Percentiles rank a stretch among this genome's conserved stretches.
These are phyloP conservation scores for Crepidodera aurea DNA, from an alignment of 2,888 invertebrate species.

Conservation along the genomic window DNA sequence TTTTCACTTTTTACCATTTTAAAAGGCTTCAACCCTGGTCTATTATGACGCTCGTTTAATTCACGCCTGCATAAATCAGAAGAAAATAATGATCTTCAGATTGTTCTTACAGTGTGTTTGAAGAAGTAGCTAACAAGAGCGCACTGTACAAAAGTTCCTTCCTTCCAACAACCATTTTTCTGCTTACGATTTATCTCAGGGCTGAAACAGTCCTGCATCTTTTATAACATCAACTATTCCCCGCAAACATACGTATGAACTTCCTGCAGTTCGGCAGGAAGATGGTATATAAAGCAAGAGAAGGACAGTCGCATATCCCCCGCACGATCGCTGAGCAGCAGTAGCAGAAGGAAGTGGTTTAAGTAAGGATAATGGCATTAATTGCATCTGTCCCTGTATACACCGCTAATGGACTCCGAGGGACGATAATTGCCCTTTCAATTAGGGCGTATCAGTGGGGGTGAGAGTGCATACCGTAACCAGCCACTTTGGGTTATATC, in stretches of 20 bases:
- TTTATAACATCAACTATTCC: too few relatives aligned
- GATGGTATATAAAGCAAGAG: not conserved
- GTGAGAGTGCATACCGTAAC: conserved; percentile 45
- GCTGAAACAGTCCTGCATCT: too few relatives aligned
- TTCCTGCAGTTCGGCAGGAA: conserved; percentile 7
- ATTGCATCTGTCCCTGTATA: conserved; percentile 46
- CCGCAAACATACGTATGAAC: not conserved
- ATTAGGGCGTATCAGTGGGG: conserved; percentile 53
- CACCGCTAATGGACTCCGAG: conserved; percentile 50
- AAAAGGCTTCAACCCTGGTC: too few relatives aligned
- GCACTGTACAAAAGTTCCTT: too few relatives aligned
- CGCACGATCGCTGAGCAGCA: not conserved
- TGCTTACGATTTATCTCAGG: too few relatives aligned
- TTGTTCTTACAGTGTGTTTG: too few relatives aligned
- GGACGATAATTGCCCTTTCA: conserved; percentile 54
- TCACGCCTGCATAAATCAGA: too few relatives aligned
- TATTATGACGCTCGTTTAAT: too few relatives aligned
- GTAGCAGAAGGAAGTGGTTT: conserved; percentile 37
- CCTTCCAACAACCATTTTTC: too few relatives aligned
- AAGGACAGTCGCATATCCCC: not conserved
- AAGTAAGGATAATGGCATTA: conserved; percentile 48
- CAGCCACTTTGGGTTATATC: conserved; percentile 6
- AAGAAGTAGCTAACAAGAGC: too few relatives aligned
- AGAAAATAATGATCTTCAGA: too few relatives aligned
- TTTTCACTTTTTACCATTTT: too few relatives aligned